These are phyloP conservation scores for Agrypnia vestita DNA, from an alignment of 1,140 invertebrate genomes.

Conservation along the genomic window DNA sequence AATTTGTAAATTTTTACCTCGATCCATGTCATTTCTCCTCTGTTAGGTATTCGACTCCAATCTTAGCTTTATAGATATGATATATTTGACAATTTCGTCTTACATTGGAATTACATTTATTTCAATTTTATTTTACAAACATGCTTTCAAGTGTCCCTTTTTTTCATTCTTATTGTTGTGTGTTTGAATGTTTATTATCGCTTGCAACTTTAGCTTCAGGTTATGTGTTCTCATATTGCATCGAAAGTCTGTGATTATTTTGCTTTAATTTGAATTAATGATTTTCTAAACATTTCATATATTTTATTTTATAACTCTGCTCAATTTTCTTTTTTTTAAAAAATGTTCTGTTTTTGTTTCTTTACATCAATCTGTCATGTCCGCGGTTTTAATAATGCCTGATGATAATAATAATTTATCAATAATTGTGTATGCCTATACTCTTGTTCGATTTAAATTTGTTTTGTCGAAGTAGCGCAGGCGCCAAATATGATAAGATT, in stretches of 20 bases:
- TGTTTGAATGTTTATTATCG: conserved; percentile 26
- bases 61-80: conserved; percentile 14
- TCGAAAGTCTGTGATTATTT: not conserved
- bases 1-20: conserved; percentile 55
- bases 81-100: not conserved
- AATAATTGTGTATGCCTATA: not conserved
- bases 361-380: not conserved
- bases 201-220: conserved; percentile 17
- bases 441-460: not conserved
- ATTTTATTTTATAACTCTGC: no score
- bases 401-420: conserved; percentile 1
- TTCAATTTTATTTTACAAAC: conserved; percentile 26
- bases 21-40: conserved; percentile 38
- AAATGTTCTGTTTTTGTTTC: not conserved
- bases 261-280: not conserved
- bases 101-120: conserved; percentile 13
- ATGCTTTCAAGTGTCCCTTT: conserved; percentile 38
- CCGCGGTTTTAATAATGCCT: not conserved
- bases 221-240: not conserved
- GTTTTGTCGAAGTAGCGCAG: not conserved
- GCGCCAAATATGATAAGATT: no score
- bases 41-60: conserved; percentile 33
- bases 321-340: no score
- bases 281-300: no score
- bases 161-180: conserved; percentile 35